These are phyloP conservation scores for Ischnus inquisitorius DNA, from an alignment of 2,888 invertebrate genomes.

Conservation along the genomic window DNA sequence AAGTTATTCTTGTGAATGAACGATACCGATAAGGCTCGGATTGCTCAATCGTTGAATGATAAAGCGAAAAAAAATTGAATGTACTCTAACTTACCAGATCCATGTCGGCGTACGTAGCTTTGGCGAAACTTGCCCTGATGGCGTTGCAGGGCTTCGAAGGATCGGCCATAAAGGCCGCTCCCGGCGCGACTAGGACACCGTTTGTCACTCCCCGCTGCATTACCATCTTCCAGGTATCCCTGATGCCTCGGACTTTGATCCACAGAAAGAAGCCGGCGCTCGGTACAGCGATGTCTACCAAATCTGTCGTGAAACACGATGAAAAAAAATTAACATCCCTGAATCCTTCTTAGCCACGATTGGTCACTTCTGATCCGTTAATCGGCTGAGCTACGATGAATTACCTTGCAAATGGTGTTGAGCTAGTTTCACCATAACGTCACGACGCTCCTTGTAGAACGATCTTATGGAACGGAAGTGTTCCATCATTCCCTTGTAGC, in stretches of 20 bases:
- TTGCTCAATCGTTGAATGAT: not conserved
- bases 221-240: constrained; percentile 91
- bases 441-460: constrained; percentile 89
- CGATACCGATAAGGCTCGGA: not conserved
- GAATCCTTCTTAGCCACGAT: not conserved
- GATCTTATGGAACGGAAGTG: constrained; percentile 88
- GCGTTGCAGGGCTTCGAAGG: constrained; percentile 88
- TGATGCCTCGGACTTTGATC: constrained; percentile 89
- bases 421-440: constrained; percentile 88
- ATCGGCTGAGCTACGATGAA: constrained; percentile 23
- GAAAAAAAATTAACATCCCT: not conserved
- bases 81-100: constrained; percentile 84
- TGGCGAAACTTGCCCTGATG: constrained; percentile 91
- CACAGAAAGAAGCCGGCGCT: constrained; percentile 93
- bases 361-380: not conserved
- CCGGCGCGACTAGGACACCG: constrained; percentile 91
- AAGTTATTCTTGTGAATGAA: not conserved
- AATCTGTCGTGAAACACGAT: constrained; percentile 81
- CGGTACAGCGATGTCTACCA: constrained; percentile 90
- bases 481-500: constrained; percentile 87
- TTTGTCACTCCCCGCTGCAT: constrained; percentile 89
- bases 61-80: not conserved
- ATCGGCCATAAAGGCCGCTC: constrained; percentile 91
- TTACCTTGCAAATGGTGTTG: constrained; percentile 87
- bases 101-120: constrained; percentile 89